Percentiles rank a stretch among this genome's conserved stretches.
Conservation (phyloP, 2,113 vertebrate genomes). For the Tragelaphus scriptus region DNA sequence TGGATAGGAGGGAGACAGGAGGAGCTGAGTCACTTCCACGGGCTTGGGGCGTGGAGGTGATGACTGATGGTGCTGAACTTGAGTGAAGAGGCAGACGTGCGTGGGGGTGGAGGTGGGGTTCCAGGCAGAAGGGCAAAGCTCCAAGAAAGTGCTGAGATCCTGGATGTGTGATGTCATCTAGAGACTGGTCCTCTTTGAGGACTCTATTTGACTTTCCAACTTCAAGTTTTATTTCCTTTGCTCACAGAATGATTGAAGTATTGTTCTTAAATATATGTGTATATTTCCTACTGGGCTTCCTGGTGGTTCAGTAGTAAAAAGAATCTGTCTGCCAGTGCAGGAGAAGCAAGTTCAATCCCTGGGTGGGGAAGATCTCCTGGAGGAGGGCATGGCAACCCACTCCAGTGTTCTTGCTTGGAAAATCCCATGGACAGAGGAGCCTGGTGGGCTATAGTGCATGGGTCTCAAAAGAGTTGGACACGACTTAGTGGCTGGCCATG, state of each 20-base stretch:
- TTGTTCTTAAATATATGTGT: background rate
- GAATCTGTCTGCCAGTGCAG: background rate
- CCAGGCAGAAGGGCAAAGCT: background rate
- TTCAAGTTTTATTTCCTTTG: background rate
- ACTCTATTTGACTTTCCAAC: background rate
- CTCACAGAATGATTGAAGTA: no score
- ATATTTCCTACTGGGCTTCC: background rate
- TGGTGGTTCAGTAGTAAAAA: background rate
- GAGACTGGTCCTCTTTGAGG: background rate
- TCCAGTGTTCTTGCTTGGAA: no score
- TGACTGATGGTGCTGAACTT: fast-evolving
- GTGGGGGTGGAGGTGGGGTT: fast-evolving
- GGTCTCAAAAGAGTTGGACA: background rate
- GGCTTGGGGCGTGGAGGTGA: fast-evolving
- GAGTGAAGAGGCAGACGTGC: background rate
- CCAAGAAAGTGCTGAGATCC: background rate
- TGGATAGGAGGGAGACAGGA: fast-evolving
- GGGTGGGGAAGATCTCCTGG: background rate
- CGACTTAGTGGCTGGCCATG: fast-evolving
- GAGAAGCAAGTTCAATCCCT: background rate
- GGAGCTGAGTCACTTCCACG: background rate
- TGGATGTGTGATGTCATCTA: fast-evolving
- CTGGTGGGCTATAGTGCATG: background rate
- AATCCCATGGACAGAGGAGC: background rate
- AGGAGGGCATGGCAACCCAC: background rate